phyloP scores from a whole-genome alignment of 2,888 invertebrate species.

The Drosophila ustulata region DNA sequence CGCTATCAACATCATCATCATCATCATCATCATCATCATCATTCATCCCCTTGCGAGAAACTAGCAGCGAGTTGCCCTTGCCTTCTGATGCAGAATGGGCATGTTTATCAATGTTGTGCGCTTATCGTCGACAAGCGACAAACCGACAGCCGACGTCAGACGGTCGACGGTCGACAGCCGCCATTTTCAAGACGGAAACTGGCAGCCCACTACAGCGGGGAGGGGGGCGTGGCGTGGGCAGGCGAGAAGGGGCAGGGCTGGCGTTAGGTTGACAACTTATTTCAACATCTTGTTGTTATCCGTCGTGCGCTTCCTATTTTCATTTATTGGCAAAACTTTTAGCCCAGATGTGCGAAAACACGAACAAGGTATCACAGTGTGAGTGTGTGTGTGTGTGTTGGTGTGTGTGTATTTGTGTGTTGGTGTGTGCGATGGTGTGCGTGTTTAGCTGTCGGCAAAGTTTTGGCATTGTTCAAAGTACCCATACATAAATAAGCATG shows the following conservation, averaged over 20 bases:
- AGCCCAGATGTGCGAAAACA: slow-evolving; percentile 63
- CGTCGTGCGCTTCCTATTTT: slow-evolving; percentile 70
- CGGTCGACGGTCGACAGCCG: slow-evolving; percentile 40
- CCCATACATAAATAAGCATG: slow-evolving; percentile 51
- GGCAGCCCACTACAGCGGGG: slow-evolving; percentile 6
- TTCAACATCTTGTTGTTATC: slow-evolving; percentile 74
- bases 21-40: background rate
- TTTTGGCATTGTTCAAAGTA: slow-evolving; percentile 58
- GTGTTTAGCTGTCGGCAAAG: slow-evolving; percentile 69
- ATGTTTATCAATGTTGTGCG: slow-evolving; percentile 77
- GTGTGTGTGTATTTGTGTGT: background rate
- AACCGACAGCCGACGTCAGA: background rate
- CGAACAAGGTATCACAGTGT: slow-evolving; percentile 36
- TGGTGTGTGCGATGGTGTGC: background rate
- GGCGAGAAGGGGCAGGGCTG: slow-evolving; percentile 17
- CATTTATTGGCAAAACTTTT: slow-evolving; percentile 79
- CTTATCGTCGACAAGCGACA: slow-evolving; percentile 61
- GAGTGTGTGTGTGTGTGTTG: background rate
- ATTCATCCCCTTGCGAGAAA: background rate
- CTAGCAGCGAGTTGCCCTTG: slow-evolving; percentile 15
- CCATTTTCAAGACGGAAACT: slow-evolving; percentile 53
- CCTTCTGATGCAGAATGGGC: slow-evolving; percentile 36
- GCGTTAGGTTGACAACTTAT: slow-evolving; percentile 76
- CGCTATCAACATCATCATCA: background rate
- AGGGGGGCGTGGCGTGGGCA: background rate